Evolutionary conservation across 2,797 vertebrate genomes (phyloP), one percentile per base, ranked within the genome.

Genomic region (Hoplostethus atlanticus): DNA sequence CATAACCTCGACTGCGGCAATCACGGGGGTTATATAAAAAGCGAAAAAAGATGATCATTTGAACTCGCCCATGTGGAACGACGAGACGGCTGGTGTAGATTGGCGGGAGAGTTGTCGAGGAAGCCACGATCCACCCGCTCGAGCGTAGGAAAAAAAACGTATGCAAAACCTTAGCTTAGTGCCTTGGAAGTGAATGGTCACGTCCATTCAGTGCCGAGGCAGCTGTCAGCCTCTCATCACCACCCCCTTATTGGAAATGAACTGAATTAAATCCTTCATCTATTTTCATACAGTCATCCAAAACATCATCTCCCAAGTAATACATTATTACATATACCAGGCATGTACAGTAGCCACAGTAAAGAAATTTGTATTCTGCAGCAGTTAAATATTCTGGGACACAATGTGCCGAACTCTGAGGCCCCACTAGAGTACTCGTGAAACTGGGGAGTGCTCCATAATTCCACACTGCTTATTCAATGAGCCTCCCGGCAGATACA

Each of bases 21-120:
- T 73, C 30, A 53, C 16, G 54, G 44, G 25, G 44, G 30, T 28
- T 21, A 36, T n/a, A 34, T 13, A 21, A 52, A 16, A 55, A 79
- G 78, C 53, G 15, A 1, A 11, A 75, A 58, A 25, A 16, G 64
- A 51, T 28, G 64, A 77, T 89, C 73, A 71, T 30, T 80, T 71
- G 50, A 73, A 54, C 12, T 68, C 77, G 74, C 51, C 48, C 84
- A 80, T 44, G 73, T 64, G 73, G 81, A 87, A 84, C 77, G 74
- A 70, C 72, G 71, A 40, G 2, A 58, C 59, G 63, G 60, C 71
- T 42, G 56, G 63, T 34, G 34, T 34, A 6, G 3, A 6, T 34
- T 34, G 34, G 38, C 2, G 8, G 38, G 38, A 8, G 38, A 1
- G 7, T 11, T 40, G 4, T 36, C 36, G 0, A 40, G 7, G 57